Percentiles rank a stretch among this genome's conserved stretches.
These are phyloP conservation scores for Drosophila stalkeri DNA, from an alignment of 2,888 invertebrate genomes.

Conservation along the genomic window DNA sequence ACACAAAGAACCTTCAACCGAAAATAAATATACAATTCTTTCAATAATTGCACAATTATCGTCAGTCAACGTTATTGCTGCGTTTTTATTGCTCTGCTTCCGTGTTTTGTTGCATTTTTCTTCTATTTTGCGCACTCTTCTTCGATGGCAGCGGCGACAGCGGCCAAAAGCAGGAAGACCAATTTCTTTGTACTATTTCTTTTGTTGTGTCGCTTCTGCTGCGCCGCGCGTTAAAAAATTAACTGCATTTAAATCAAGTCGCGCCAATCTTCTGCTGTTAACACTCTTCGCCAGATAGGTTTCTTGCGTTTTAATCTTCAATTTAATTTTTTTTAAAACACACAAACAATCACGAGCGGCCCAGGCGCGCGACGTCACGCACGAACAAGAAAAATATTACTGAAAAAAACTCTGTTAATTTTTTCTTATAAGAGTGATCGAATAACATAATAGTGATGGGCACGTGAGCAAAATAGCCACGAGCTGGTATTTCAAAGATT, in stretches of 20 bases:
- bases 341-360: conserved; percentile 52
- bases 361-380: conserved; percentile 52
- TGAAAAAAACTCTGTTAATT: conserved; percentile 42
- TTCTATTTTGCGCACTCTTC: conserved; percentile 51
- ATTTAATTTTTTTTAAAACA: conserved; percentile 52
- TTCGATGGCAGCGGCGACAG: conserved; percentile 34
- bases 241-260: conserved; percentile 38
- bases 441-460: conserved; percentile 30
- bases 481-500: too few relatives aligned
- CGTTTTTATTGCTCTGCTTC: conserved; percentile 62
- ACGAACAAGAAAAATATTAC: conserved; percentile 51
- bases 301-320: conserved; percentile 56
- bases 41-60: conserved; percentile 65
- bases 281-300: conserved; percentile 39
- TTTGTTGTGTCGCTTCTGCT: conserved; percentile 40
- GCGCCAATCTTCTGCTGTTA: conserved; percentile 33
- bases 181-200: conserved; percentile 61
- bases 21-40: conserved; percentile 66
- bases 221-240: conserved; percentile 22
- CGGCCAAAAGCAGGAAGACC: conserved; percentile 69
- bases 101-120: conserved; percentile 67
- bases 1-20: conserved; percentile 66
- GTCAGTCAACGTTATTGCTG: conserved; percentile 41
- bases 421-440: conserved; percentile 50
- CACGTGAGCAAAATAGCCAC: conserved; percentile 3